Evolutionary conservation across 2,113 vertebrate species (phyloP).

Genomic region (Sminthopsis crassicaudata): DNA sequence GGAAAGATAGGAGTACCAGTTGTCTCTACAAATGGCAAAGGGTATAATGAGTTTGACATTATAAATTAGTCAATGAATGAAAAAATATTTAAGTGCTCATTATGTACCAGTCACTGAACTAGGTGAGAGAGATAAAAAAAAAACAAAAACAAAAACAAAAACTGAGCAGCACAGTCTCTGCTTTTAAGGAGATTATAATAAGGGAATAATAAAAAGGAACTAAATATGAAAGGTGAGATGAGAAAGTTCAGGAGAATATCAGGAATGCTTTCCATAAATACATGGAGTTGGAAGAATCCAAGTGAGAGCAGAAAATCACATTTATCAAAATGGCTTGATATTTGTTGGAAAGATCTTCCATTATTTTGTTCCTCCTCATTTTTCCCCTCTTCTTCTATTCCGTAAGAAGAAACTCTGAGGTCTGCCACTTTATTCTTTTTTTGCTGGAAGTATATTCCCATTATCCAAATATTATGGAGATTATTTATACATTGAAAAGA

Average conservation of each 20-base stretch:
- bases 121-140: neutral
- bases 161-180: neutral
- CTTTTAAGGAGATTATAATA: neutral
- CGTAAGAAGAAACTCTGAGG: neutral
- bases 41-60: neutral
- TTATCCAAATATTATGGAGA: neutral
- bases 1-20: neutral
- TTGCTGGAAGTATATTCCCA: neutral
- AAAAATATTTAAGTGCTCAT: neutral
- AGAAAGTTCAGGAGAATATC: neutral
- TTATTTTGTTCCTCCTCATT: neutral
- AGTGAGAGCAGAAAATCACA: neutral
- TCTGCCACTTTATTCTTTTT: neutral
- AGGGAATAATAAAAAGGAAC: neutral
- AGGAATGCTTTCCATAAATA: neutral
- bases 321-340: neutral
- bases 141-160: too few species aligned
- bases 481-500: neutral
- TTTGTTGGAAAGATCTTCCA: neutral
- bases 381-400: neutral
- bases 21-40: neutral
- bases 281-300: neutral
- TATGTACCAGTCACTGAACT: neutral
- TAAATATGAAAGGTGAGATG: neutral
- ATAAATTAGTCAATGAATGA: neutral